Evolutionary conservation across 1,140 invertebrate species (phyloP).

Genomic region (Anoplolepis gracilipes): DNA sequence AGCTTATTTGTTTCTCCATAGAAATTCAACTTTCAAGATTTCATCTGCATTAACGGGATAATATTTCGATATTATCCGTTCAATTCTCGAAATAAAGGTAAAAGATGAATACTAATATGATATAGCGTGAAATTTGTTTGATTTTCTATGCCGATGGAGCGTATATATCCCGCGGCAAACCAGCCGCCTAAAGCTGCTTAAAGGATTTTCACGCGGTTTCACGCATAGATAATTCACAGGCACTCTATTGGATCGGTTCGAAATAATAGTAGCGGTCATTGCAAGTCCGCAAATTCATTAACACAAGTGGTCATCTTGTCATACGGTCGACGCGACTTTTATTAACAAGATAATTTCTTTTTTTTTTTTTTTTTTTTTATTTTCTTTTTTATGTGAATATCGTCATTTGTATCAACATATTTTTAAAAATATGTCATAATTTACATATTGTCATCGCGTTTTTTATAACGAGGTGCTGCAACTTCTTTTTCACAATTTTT

Average conservation of each 20-base stretch:
- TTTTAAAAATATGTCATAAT: not conserved
- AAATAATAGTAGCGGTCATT: constrained; percentile 10
- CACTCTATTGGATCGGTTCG: constrained; percentile 30
- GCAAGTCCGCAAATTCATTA: constrained; percentile 34
- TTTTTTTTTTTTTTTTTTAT: too few species aligned
- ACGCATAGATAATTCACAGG: constrained; percentile 45
- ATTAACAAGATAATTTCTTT: not conserved
- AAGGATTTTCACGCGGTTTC: constrained; percentile 50
- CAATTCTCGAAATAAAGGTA: not conserved
- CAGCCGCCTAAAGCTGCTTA: constrained; percentile 49
- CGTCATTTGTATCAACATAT: not conserved
- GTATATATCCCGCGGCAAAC: constrained; percentile 5
- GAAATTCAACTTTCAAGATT: not conserved
- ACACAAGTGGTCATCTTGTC: not conserved
- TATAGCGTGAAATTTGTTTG: constrained; percentile 36
- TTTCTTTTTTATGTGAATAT: not conserved
- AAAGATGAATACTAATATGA: not conserved
- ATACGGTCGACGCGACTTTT: not conserved
- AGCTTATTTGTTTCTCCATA: too few species aligned
- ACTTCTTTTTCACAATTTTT: not conserved
- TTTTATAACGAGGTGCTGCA: not conserved
- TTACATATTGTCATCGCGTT: not conserved
- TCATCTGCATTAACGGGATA: too few species aligned
- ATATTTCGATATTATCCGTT: not conserved
- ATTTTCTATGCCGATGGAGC: constrained; percentile 43